Evolutionary conservation across 2,888 invertebrate genomes (phyloP).

Genomic region (Bombyx huttoni): DNA sequence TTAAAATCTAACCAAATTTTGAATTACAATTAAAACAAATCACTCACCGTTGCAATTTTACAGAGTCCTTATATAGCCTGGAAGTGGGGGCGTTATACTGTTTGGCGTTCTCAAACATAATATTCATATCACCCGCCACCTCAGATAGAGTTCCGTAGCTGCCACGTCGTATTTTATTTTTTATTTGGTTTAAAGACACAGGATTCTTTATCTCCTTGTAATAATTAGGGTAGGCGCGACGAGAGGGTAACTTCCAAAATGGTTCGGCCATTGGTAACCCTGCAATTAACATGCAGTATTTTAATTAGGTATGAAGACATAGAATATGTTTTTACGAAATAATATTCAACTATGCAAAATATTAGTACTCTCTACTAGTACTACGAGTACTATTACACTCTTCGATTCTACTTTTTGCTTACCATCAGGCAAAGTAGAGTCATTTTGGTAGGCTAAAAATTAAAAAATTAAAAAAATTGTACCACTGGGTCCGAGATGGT

Average conservation of each 20-base stretch:
- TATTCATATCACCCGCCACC: constrained; percentile 93
- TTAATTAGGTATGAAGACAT: background rate
- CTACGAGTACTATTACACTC: too few relatives aligned
- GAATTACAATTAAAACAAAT: background rate
- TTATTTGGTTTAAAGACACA: constrained; percentile 93
- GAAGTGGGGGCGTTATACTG: constrained; percentile 88
- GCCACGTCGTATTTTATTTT: constrained; percentile 84
- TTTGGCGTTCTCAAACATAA: constrained; percentile 97
- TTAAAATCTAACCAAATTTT: too few relatives aligned
- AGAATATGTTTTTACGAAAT: too few relatives aligned
- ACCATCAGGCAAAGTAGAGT: too few relatives aligned
- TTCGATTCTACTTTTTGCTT: too few relatives aligned
- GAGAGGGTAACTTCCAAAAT: constrained; percentile 93
- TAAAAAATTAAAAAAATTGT: too few relatives aligned
- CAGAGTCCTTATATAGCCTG: constrained; percentile 85
- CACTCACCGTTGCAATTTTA: constrained; percentile 80
- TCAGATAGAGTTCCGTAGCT: constrained; percentile 89
- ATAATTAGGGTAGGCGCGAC: constrained; percentile 95
- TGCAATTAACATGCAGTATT: constrained; percentile 18
- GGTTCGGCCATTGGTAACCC: constrained; percentile 92
- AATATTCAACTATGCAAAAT: too few relatives aligned
- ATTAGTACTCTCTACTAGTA: too few relatives aligned
- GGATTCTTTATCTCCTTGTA: constrained; percentile 97
- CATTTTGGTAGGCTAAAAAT: too few relatives aligned
- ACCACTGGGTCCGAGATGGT: constrained; percentile 55